A percentile compares a stretch with the other conserved stretches of the same genome.
Conservation (phyloP, 2,888 invertebrate species). For the Notocelia uddmanniana region DNA sequence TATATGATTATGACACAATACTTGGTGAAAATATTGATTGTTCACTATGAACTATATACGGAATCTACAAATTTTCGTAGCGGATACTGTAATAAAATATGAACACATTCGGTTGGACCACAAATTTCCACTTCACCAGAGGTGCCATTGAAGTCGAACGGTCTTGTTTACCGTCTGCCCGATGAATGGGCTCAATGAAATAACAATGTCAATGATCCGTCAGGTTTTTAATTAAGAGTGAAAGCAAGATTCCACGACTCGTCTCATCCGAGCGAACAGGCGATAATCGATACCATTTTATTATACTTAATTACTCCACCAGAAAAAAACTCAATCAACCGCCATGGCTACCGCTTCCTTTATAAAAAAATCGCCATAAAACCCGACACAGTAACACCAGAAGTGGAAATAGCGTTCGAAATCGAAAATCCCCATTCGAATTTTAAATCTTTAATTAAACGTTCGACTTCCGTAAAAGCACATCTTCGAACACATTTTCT, state of each 20-base stretch:
- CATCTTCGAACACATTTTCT: conserved; percentile 77
- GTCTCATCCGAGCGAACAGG: conserved; percentile 30
- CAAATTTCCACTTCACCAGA: conserved; percentile 24
- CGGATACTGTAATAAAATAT: neutral
- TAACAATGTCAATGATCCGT: conserved; percentile 41
- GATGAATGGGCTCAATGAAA: conserved; percentile 37
- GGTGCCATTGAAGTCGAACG: conserved; percentile 29
- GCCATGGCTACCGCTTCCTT: conserved; percentile 35
- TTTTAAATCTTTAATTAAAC: conserved; percentile 81
- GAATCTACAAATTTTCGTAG: neutral
- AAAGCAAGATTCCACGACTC: conserved; percentile 39
- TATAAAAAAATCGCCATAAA: conserved; percentile 52
- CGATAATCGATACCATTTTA: conserved; percentile 42
- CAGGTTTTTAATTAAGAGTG: conserved; percentile 46
- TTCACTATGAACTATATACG: no score
- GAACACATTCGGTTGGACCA: conserved; percentile 21
- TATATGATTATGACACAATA: no score
- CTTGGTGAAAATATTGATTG: no score
- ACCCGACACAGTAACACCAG: conserved; percentile 66
- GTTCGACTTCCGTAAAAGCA: conserved; percentile 82
- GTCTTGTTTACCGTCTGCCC: conserved; percentile 30
- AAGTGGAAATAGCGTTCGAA: conserved; percentile 71
- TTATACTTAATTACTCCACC: conserved; percentile 38
- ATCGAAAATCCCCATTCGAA: conserved; percentile 78
- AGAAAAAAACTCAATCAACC: conserved; percentile 42